phyloP scores from a whole-genome alignment of 2,113 vertebrate genomes.

The Campylomormyrus tamandua region DNA sequence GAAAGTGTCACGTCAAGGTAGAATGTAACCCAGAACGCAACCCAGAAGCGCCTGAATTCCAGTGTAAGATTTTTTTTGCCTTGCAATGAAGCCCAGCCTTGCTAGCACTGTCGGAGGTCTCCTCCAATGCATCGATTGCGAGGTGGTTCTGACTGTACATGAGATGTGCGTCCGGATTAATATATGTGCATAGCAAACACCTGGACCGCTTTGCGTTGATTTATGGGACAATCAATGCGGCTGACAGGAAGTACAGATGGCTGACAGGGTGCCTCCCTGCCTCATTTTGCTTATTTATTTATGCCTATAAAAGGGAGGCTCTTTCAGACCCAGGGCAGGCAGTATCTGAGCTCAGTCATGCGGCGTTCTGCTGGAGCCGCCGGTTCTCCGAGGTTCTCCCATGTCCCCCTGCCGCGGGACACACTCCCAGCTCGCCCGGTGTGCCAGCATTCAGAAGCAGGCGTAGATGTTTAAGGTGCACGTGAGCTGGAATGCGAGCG shows the following conservation, averaged over 20 bases:
- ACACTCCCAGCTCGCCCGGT: neutral
- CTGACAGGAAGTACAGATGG: slow-evolving; percentile 33
- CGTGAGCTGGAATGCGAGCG: neutral
- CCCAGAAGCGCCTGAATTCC: neutral
- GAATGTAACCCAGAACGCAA: neutral
- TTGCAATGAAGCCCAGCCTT: neutral
- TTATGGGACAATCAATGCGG: slow-evolving; percentile 33
- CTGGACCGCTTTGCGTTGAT: slow-evolving; percentile 28
- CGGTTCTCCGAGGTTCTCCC: neutral
- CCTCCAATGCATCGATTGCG: neutral
- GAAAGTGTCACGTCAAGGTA: neutral
- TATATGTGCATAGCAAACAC: slow-evolving; percentile 39
- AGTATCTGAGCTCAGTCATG: neutral
- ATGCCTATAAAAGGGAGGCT: neutral
- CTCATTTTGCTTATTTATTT: slow-evolving; percentile 6
- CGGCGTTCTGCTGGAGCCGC: neutral
- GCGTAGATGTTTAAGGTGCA: neutral
- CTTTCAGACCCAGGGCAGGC: neutral
- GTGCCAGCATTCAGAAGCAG: neutral
- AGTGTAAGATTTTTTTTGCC: neutral
- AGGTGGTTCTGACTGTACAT: neutral
- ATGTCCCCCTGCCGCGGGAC: neutral
- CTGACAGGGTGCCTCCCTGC: neutral
- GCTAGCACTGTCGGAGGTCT: neutral
- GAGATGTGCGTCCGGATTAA: slow-evolving; percentile 30